Conservation (phyloP, 2,888 invertebrate genomes). For the Pollenia labialis region DNA sequence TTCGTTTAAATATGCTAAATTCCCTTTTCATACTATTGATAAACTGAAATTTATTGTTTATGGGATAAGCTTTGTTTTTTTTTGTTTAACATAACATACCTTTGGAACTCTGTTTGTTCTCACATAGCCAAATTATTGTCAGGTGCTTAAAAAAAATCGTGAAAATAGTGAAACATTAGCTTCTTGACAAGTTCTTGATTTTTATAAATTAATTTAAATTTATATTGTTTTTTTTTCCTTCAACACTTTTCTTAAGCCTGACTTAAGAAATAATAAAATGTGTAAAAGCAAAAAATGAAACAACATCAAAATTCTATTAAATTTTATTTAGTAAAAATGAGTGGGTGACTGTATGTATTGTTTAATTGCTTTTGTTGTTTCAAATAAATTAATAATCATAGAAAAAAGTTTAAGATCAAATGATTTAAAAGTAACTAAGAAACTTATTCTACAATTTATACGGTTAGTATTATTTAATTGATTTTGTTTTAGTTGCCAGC, state of each 20-base stretch:
- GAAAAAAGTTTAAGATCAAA: neutral
- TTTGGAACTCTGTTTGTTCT: conserved; percentile 6
- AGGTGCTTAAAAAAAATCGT: conserved; percentile 55
- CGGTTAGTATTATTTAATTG: conserved; percentile 37
- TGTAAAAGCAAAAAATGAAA: neutral
- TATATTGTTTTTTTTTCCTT: conserved; percentile 42
- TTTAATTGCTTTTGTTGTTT: conserved; percentile 64
- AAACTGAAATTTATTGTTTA: no score
- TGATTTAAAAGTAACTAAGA: neutral
- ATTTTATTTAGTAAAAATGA: neutral
- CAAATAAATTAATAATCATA: neutral
- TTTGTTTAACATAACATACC: conserved; percentile 12
- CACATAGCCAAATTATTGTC: conserved; percentile 25
- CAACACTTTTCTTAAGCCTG: conserved; percentile 36
- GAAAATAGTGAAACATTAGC: conserved; percentile 58
- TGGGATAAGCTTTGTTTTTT: no score
- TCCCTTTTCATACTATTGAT: no score
- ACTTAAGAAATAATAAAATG: conserved; percentile 13
- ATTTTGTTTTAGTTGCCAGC: conserved; percentile 1
- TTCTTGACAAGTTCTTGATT: conserved; percentile 68
- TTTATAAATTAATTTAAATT: conserved; percentile 72
- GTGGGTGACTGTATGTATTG: conserved; percentile 60
- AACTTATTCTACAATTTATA: conserved; percentile 36
- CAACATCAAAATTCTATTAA: conserved; percentile 2
- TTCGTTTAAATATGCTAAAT: no score